Conservation (phyloP, 2,113 vertebrate genomes). For the Ursus arctos region DNA sequence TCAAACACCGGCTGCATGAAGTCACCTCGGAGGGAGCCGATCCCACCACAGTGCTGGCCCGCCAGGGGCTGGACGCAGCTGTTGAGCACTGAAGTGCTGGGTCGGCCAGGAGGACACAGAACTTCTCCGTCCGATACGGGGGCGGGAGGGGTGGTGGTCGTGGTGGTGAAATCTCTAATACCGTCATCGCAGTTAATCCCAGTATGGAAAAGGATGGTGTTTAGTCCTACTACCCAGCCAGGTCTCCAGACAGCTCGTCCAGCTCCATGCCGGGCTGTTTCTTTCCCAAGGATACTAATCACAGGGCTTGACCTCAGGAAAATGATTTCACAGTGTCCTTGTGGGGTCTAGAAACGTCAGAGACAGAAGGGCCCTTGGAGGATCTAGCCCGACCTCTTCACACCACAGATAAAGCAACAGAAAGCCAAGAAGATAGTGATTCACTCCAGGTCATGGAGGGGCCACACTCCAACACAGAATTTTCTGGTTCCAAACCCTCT, state of each 20-base stretch:
- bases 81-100: accelerated
- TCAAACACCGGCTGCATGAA: slow-evolving; percentile 64
- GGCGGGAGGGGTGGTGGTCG: accelerated
- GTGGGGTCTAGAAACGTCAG: slow-evolving; percentile 66
- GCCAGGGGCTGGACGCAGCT: slow-evolving; percentile 60
- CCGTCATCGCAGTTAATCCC: slow-evolving; percentile 29
- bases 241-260: background rate
- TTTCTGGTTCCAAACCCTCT: slow-evolving; percentile 38
- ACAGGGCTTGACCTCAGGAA: background rate
- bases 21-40: slow-evolving; percentile 51
- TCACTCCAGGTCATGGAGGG: slow-evolving; percentile 52
- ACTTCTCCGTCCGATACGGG: slow-evolving; percentile 17
- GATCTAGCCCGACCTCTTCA: slow-evolving; percentile 11
- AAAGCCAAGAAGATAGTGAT: slow-evolving; percentile 45
- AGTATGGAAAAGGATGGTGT: background rate
- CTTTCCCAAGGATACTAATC: slow-evolving; percentile 50
- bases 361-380: slow-evolving; percentile 54
- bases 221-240: background rate
- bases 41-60: background rate
- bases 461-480: slow-evolving; percentile 33
- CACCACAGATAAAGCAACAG: background rate
- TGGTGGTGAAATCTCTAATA: background rate
- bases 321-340: slow-evolving; percentile 57
- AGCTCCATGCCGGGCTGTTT: background rate
- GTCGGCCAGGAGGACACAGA: slow-evolving; percentile 6